Evolutionary conservation across 1,140 invertebrate genomes (phyloP).

Genomic region (Nebria ingens): DNA sequence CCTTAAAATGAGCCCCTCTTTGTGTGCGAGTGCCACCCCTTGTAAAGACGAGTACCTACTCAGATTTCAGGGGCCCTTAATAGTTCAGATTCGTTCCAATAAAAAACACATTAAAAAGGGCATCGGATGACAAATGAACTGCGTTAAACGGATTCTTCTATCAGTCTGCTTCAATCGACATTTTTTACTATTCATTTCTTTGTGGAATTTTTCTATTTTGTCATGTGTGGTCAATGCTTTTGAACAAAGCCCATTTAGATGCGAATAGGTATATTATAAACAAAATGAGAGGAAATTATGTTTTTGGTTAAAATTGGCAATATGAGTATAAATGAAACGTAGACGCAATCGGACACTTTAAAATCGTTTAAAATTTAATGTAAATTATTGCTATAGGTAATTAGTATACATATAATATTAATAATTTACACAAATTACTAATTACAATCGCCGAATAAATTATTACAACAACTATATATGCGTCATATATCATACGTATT

Average conservation of each 20-base stretch:
- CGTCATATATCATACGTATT: too few relatives aligned
- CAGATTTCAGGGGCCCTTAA: slow-evolving; percentile 6
- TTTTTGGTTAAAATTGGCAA: too few relatives aligned
- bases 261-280: too few relatives aligned
- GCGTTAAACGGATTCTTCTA: slow-evolving; percentile 1
- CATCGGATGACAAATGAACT: slow-evolving; percentile 5
- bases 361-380: neutral
- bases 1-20: slow-evolving; percentile 8
- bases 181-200: neutral
- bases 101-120: slow-evolving; percentile 9
- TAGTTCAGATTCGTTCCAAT: slow-evolving; percentile 11
- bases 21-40: slow-evolving; percentile 3
- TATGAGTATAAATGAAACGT: too few relatives aligned
- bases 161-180: neutral
- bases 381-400: neutral
- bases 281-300: too few relatives aligned
- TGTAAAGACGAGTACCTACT: slow-evolving; percentile 1
- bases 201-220: too few relatives aligned
- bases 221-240: too few relatives aligned
- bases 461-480: neutral
- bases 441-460: neutral
- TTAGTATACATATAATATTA: neutral
- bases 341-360: too few relatives aligned
- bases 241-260: too few relatives aligned
- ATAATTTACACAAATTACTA: neutral